Percentiles rank a stretch among this genome's conserved stretches.
Evolutionary conservation across 2,113 vertebrate species (phyloP).

Genomic region (Loxodonta africana): DNA sequence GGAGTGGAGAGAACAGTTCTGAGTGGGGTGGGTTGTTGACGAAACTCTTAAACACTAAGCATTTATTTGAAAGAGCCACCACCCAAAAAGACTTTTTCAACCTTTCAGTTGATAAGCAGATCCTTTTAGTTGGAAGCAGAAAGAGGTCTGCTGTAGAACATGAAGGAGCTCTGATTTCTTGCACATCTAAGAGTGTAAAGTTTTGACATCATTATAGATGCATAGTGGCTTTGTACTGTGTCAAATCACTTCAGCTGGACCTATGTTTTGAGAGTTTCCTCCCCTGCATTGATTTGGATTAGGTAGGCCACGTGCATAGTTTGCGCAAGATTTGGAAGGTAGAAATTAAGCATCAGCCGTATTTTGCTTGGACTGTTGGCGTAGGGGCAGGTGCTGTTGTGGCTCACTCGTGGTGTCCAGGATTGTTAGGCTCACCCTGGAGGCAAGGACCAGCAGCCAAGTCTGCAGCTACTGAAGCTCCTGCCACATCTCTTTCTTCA

Average conservation of each 20-base stretch:
- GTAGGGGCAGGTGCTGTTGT: background rate
- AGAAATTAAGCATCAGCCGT: background rate
- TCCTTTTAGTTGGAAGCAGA: background rate
- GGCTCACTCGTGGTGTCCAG: background rate
- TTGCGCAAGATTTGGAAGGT: background rate
- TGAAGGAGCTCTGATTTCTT: background rate
- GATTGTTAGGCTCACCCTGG: background rate
- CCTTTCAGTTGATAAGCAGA: background rate
- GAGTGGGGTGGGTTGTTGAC: background rate
- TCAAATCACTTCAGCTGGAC: background rate
- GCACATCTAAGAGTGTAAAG: too few relatives aligned
- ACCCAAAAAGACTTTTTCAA: background rate
- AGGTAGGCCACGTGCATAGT: background rate
- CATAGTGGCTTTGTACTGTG: background rate
- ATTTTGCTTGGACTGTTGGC: background rate
- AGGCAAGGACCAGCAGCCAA: background rate
- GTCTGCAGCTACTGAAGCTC: background rate
- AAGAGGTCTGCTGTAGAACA: background rate
- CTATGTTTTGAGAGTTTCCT: background rate
- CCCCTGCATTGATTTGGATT: background rate
- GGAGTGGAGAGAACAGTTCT: background rate
- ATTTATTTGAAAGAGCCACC: background rate
- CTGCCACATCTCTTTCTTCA: too few relatives aligned
- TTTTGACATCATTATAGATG: background rate
- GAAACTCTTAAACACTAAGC: background rate